Evolutionary conservation across 2,113 vertebrate genomes (phyloP).

Genomic region (Trinectes maculatus): DNA sequence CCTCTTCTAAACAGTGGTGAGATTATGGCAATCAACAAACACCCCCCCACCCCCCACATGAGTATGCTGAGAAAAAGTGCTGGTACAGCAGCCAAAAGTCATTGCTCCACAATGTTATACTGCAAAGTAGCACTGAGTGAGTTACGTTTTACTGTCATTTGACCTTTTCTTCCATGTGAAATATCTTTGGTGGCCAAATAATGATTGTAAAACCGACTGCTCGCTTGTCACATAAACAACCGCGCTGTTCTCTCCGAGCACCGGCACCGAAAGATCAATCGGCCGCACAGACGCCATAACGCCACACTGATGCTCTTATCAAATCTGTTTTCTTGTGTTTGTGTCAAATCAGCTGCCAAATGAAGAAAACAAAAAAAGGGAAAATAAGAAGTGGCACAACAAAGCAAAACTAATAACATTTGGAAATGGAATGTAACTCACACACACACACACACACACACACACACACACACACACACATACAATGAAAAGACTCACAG

Average conservation of each 20-base stretch:
- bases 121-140: slow-evolving; percentile 14
- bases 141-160: slow-evolving; percentile 2
- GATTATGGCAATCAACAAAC: slow-evolving; percentile 34
- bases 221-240: slow-evolving; percentile 36
- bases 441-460: too few species aligned
- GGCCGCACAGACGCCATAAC: slow-evolving; percentile 14
- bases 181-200: neutral
- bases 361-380: neutral
- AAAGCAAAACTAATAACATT: slow-evolving; percentile 22
- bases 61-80: slow-evolving; percentile 48
- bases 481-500: slow-evolving; percentile 15
- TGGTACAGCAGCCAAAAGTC: slow-evolving; percentile 47
- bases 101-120: slow-evolving; percentile 5
- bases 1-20: slow-evolving; percentile 59
- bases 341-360: slow-evolving; percentile 28
- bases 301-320: slow-evolving; percentile 35
- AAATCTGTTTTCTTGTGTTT: slow-evolving; percentile 18
- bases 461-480: too few species aligned
- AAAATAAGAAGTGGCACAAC: neutral
- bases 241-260: slow-evolving; percentile 9
- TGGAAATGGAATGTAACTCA: slow-evolving; percentile 22
- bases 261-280: slow-evolving; percentile 30
- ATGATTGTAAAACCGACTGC: slow-evolving; percentile 7
- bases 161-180: slow-evolving; percentile 9
- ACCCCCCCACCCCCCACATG: slow-evolving; percentile 41